A percentile compares a stretch with the other conserved stretches of the same genome.
Conservation (phyloP, 2,888 invertebrate species). For the Heliconius aoede region DNA sequence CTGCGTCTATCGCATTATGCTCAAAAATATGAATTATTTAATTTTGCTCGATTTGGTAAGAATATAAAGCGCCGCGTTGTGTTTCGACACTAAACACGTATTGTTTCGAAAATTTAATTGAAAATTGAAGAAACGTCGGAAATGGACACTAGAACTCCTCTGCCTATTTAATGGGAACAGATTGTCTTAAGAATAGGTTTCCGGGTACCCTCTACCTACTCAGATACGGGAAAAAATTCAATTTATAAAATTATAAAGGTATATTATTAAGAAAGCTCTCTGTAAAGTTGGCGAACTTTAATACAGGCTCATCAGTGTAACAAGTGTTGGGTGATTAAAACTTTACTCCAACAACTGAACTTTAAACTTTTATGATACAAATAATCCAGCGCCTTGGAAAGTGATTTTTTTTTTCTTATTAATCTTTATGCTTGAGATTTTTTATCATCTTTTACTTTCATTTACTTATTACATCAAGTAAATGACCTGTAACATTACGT, state of each 20-base stretch:
- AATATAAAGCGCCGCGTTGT: background rate
- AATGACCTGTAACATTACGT: no score
- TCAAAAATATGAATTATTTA: background rate
- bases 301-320: constrained; percentile 26
- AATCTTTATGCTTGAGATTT: background rate
- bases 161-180: background rate
- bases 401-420: constrained; percentile 19
- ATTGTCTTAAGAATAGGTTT: background rate
- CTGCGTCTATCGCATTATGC: no score
- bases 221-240: background rate
- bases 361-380: constrained; percentile 30
- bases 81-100: background rate
- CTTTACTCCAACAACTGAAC: constrained; percentile 14
- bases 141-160: no score
- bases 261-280: constrained; percentile 22
- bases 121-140: background rate
- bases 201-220: background rate
- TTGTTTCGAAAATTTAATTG: background rate
- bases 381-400: constrained; percentile 23
- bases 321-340: constrained; percentile 29
- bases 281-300: constrained; percentile 15
- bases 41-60: background rate
- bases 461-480: background rate
- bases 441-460: background rate
- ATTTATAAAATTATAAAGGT: background rate